A percentile compares a stretch with the other conserved stretches of the same genome.
These are phyloP conservation scores for Pedetes capensis DNA, from an alignment of 2,113 vertebrate species.

Conservation along the genomic window DNA sequence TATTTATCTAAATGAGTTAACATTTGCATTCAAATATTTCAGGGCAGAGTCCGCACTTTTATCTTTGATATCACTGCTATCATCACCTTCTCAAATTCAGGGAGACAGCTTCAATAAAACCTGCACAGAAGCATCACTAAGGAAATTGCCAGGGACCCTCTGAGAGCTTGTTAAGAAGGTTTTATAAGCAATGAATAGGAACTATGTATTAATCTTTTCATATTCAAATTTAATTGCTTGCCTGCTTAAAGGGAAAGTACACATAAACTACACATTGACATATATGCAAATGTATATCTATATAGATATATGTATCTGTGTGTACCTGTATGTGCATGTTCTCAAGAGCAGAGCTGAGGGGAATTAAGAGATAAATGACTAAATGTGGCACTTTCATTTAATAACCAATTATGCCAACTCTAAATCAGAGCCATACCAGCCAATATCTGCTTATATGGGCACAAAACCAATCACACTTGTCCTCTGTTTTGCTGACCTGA, in stretches of 20 bases:
- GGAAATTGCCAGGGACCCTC: background rate
- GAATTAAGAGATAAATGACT: background rate
- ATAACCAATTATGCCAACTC: background rate
- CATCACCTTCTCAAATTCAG: background rate
- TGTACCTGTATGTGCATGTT: background rate
- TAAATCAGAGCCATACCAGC: background rate
- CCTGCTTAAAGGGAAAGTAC: background rate
- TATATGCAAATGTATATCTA: rapidly evolving
- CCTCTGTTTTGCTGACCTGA: background rate
- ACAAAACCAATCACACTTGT: background rate
- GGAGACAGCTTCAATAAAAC: background rate
- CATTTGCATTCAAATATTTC: background rate
- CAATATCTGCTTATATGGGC: background rate
- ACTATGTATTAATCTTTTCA: background rate
- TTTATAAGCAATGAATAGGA: background rate
- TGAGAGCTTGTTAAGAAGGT: background rate
- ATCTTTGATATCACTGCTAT: background rate
- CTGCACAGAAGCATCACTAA: background rate
- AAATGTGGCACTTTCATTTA: background rate
- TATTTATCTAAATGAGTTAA: background rate
- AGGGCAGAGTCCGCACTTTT: background rate
- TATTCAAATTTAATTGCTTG: background rate
- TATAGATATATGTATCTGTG: background rate
- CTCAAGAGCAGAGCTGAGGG: background rate
- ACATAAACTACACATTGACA: background rate